Evolutionary conservation across 2,797 vertebrate species (phyloP), one percentile per base, ranked within the genome.

Genomic region (Halcyon smyrnensis): DNA sequence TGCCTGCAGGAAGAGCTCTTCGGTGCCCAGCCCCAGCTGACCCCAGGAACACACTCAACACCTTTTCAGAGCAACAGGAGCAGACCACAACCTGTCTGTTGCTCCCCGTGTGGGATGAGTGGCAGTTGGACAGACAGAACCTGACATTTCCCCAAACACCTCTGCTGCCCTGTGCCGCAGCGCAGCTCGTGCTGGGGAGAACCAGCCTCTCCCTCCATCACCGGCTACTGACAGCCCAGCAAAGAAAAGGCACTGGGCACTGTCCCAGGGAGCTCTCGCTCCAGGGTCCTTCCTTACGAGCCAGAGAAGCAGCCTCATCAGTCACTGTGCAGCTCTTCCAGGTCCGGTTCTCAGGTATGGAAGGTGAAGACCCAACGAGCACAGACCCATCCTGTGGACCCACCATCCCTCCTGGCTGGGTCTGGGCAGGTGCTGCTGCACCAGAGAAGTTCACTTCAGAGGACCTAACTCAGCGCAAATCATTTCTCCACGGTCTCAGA

Each of bases 281-380:
- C n/a, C 56, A 15, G n/a, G 41, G 7, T 21, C 51, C 59, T 65
- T 67, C 84, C 21, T 24, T 8, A 28, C 15, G 43, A 45, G 34
- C 28, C 12, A 15, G 8, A 48, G 48, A 6, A 32, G 53, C 17
- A 1, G 2, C 59, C 12, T 23, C 79, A 39, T 5, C 36, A 7
- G 23, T 9, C 16, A n/a, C 51, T 4, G 0, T 5, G 37, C 43
- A 67, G 48, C 43, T 34, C 19, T 24, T 41, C 51, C 50, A 73
- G 50, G 36, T 5, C 17, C 1, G 1, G 20, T 16, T 28, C 75
- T 32, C 13, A 0, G 15, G 3, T 5, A 0, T 0, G 20, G 65
- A 17, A 8, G 24, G 17, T 34, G 24, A 28, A 78, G 25, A 14
- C 16, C 57, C 32, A n/a, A 5, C 5, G 4, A 21, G 43, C 2